Percentiles rank a stretch among this genome's conserved stretches.
These are phyloP conservation scores for Cotesia chilonis DNA, from an alignment of 1,140 invertebrate species.

Conservation along the genomic window DNA sequence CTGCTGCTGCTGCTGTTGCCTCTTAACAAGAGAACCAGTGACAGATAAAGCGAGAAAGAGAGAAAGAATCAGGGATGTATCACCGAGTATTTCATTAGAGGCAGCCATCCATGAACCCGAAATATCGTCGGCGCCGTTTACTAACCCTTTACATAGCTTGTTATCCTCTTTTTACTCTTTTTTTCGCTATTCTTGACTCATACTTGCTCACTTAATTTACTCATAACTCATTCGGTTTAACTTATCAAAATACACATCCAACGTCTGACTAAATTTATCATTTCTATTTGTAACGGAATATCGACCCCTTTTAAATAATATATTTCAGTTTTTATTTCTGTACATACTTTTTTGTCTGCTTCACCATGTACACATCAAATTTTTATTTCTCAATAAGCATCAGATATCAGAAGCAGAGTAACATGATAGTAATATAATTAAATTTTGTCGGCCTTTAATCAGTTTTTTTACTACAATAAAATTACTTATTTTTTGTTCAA, in stretches of 20 bases:
- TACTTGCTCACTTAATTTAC: conserved; percentile 19
- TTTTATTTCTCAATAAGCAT: too few species aligned
- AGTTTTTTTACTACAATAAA: too few species aligned
- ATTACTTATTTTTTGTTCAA: too few species aligned
- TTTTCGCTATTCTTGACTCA: neutral
- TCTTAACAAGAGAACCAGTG: conserved; percentile 11
- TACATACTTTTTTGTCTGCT: neutral
- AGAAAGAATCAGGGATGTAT: conserved; percentile 42
- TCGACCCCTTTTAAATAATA: neutral
- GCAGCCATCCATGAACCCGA: conserved; percentile 40
- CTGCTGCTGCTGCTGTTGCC: conserved; percentile 9
- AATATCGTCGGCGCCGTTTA: conserved; percentile 36
- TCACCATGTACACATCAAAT: neutral
- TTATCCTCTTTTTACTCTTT: neutral
- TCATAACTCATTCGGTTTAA: conserved; percentile 11
- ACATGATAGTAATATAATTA: too few species aligned
- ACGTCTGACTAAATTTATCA: conserved; percentile 4
- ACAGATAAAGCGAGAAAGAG: too few species aligned
- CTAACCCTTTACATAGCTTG: conserved; percentile 28
- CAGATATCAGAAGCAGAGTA: too few species aligned
- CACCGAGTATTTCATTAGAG: conserved; percentile 45
- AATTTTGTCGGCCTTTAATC: too few species aligned
- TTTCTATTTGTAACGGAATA: conserved; percentile 9
- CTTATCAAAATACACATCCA: neutral
- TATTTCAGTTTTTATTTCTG: neutral